Evolutionary conservation across 1,140 invertebrate species (phyloP).

Genomic region (Orchestia grillus): DNA sequence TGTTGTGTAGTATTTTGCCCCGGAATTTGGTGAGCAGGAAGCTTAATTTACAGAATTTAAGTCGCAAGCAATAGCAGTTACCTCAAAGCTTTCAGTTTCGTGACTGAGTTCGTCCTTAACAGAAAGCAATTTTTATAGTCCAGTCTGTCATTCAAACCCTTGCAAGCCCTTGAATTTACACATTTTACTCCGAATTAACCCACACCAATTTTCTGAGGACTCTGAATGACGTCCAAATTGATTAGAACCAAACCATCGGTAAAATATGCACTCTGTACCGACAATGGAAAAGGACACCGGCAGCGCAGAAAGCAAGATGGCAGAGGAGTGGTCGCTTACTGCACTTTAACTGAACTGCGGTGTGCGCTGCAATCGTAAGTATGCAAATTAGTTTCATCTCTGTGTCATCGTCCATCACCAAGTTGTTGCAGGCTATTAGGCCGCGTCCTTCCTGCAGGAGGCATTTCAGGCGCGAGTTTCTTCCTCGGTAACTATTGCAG

Average conservation of each 20-base stretch:
- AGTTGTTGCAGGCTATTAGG: constrained; percentile 17
- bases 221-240: neutral
- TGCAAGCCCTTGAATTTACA: neutral
- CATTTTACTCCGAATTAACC: neutral
- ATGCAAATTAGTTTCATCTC: neutral
- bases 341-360: neutral
- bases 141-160: neutral
- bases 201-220: too few species aligned
- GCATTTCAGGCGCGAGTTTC: neutral
- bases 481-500: too few species aligned
- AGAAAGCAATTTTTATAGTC: too few species aligned
- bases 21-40: too few species aligned
- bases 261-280: neutral
- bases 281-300: neutral
- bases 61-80: too few species aligned
- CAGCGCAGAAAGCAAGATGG: neutral
- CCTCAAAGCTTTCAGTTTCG: too few species aligned
- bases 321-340: neutral
- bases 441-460: neutral
- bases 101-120: too few species aligned
- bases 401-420: constrained; percentile 41
- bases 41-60: too few species aligned
- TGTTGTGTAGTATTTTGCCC: too few species aligned
- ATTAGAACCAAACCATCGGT: neutral
- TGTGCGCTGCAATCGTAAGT: neutral